A percentile compares a stretch with the other conserved stretches of the same genome.
These are phyloP conservation scores for Drosophila conformis DNA, from an alignment of 2,888 invertebrate species.

Conservation along the genomic window DNA sequence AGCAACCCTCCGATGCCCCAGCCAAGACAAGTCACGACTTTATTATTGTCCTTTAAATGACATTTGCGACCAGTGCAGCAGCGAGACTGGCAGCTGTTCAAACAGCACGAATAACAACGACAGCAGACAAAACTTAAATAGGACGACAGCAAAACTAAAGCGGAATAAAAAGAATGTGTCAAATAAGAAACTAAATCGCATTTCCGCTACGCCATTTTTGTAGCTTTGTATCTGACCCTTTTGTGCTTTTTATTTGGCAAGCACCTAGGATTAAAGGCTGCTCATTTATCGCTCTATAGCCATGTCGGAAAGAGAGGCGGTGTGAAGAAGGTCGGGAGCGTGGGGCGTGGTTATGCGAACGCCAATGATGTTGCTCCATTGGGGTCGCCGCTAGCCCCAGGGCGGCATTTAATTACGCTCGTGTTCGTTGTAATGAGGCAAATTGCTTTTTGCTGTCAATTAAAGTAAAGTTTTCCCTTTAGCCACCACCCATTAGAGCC, in stretches of 20 bases:
- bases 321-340: not conserved
- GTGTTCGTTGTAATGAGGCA: slow-evolving; percentile 77
- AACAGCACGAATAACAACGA: slow-evolving; percentile 5
- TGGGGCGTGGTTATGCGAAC: slow-evolving; percentile 4
- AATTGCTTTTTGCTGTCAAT: slow-evolving; percentile 81
- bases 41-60: slow-evolving; percentile 78
- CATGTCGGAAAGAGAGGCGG: not conserved
- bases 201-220: slow-evolving; percentile 53
- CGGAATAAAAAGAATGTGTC: slow-evolving; percentile 64
- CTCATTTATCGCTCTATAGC: slow-evolving; percentile 26
- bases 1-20: slow-evolving; percentile 13
- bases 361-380: slow-evolving; percentile 50
- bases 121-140: slow-evolving; percentile 13
- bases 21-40: slow-evolving; percentile 43
- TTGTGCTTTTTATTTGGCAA: slow-evolving; percentile 52
- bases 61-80: slow-evolving; percentile 70
- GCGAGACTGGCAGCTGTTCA: slow-evolving; percentile 23
- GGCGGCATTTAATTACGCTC: slow-evolving; percentile 76
- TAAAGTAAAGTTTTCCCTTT: slow-evolving; percentile 77
- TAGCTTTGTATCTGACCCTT: slow-evolving; percentile 48
- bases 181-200: slow-evolving; percentile 81
- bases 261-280: slow-evolving; percentile 65
- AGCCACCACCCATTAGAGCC: slow-evolving; percentile 60
- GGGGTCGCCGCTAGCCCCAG: slow-evolving; percentile 57
- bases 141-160: slow-evolving; percentile 5